phyloP scores from a whole-genome alignment of 2,888 invertebrate genomes.

The Amphipoea lucens region DNA sequence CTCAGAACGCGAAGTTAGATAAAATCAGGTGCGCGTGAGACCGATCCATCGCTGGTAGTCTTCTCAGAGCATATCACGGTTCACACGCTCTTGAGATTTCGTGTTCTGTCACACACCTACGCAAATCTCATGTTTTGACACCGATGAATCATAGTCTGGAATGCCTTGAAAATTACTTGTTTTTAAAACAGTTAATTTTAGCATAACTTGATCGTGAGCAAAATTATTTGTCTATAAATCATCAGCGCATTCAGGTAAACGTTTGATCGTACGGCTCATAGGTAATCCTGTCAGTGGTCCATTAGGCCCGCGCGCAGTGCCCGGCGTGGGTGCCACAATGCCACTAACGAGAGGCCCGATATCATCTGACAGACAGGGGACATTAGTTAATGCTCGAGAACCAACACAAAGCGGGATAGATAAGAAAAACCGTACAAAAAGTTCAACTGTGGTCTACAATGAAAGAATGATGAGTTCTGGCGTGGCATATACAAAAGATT shows the following conservation, averaged over 20 bases:
- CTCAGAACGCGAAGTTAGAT: constrained; percentile 77
- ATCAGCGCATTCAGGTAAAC: constrained; percentile 74
- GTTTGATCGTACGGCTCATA: constrained; percentile 77
- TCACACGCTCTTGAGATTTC: constrained; percentile 83
- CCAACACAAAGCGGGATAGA: constrained; percentile 78
- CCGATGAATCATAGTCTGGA: constrained; percentile 73
- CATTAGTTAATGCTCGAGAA: constrained; percentile 83
- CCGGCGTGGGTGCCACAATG: constrained; percentile 85
- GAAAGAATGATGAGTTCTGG: constrained; percentile 80
- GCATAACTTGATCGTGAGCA: constrained; percentile 46
- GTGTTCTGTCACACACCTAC: constrained; percentile 81
- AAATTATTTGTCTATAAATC: constrained; percentile 70
- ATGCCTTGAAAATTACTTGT: constrained; percentile 64
- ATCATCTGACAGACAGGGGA: constrained; percentile 85
- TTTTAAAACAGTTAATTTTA: constrained; percentile 47
- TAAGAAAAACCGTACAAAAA: constrained; percentile 81
- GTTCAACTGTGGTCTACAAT: constrained; percentile 77
- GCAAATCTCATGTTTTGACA: constrained; percentile 72
- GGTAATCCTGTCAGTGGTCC: constrained; percentile 82
- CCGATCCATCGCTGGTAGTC: constrained; percentile 78
- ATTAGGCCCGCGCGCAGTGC: constrained; percentile 77
- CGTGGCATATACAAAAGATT: constrained; percentile 82
- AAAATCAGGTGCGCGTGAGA: constrained; percentile 84
- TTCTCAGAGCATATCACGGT: constrained; percentile 71
- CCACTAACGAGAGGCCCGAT: constrained; percentile 86